Conservation (phyloP, 64 coral and sea anemone species). For the Exaiptasia diaphana region DNA sequence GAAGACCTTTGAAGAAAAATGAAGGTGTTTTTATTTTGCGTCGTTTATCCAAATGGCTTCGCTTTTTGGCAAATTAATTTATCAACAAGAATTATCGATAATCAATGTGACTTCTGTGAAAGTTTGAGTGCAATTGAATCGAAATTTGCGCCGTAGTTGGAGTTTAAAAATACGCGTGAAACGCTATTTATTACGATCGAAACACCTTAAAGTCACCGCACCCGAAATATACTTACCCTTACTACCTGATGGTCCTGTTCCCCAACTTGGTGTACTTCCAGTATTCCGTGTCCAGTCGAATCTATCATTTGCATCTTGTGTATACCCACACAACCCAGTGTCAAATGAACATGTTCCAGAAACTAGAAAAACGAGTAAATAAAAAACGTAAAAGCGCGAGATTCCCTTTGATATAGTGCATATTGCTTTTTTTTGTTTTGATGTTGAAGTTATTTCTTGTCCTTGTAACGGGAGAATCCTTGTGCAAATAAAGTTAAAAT, state of each 20-base stretch:
- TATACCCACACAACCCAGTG: slow-evolving; percentile 35
- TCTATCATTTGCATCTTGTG: slow-evolving; percentile 6
- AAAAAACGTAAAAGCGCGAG: too few relatives aligned
- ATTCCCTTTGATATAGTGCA: too few relatives aligned
- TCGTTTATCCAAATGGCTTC: too few relatives aligned
- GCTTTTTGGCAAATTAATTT: background rate
- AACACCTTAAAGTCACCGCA: too few relatives aligned
- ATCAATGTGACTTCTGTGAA: background rate
- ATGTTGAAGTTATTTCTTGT: too few relatives aligned
- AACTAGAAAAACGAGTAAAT: background rate
- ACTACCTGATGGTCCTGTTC: slow-evolving; percentile 41
- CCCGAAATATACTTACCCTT: background rate
- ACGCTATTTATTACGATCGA: too few relatives aligned
- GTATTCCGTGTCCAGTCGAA: slow-evolving; percentile 37
- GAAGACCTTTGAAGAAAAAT: background rate
- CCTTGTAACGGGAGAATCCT: too few relatives aligned
- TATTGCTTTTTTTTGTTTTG: too few relatives aligned
- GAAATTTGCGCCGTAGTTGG: background rate
- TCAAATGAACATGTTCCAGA: slow-evolving; percentile 47
- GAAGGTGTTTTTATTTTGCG: too few relatives aligned
- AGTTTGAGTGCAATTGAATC: background rate
- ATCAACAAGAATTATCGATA: background rate
- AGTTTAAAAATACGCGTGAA: too few relatives aligned
- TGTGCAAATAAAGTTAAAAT: too few relatives aligned
- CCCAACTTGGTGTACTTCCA: background rate